phyloP scores from a whole-genome alignment of 2,888 invertebrate genomes.

The Ochropleura plecta region DNA sequence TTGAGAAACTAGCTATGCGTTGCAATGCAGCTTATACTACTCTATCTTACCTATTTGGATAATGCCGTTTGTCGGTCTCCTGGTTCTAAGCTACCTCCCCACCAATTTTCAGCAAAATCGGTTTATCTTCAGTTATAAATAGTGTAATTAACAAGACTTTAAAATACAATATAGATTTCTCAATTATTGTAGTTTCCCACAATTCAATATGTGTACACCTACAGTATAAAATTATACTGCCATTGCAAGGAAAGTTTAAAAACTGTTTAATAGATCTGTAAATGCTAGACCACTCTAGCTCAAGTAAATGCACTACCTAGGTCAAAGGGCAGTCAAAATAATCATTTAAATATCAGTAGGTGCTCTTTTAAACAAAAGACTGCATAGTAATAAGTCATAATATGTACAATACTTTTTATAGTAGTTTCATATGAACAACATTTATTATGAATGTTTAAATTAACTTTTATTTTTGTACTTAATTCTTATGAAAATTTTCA shows the following conservation, averaged over 20 bases:
- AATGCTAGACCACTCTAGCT: not conserved
- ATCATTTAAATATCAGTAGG: conserved; percentile 8
- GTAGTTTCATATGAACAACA: conserved; percentile 24
- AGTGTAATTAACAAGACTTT: no score
- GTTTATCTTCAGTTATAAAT: no score
- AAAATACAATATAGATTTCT: no score
- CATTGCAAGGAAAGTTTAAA: not conserved
- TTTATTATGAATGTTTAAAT: not conserved
- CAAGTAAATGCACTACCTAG: no score
- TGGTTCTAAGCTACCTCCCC: no score
- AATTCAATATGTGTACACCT: not conserved
- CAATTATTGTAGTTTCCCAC: no score
- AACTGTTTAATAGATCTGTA: not conserved
- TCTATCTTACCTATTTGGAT: no score
- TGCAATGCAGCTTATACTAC: no score
- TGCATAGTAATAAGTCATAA: conserved; percentile 47
- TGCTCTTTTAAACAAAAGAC: conserved; percentile 49
- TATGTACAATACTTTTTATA: conserved; percentile 10
- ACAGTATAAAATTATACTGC: not conserved
- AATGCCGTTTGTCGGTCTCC: no score
- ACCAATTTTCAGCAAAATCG: no score
- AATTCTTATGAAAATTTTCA: conserved; percentile 25
- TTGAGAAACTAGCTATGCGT: no score
- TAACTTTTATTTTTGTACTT: conserved; percentile 35
- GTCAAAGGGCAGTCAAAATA: not conserved